Evolutionary conservation across 2,113 vertebrate species (phyloP).

Genomic region (Saguinus midas): DNA sequence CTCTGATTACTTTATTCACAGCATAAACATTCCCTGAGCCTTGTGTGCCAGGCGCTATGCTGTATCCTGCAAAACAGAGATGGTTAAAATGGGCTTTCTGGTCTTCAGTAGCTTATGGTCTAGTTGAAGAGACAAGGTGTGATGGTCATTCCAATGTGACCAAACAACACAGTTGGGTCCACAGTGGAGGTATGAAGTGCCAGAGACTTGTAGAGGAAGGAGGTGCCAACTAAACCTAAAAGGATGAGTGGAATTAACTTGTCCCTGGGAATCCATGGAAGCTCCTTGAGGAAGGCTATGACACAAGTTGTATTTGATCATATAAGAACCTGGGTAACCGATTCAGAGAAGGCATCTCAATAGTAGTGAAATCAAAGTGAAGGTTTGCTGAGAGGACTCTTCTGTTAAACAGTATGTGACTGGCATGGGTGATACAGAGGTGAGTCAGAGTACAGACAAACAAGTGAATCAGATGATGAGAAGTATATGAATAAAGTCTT

Average conservation of each 20-base stretch:
- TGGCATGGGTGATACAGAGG: background rate
- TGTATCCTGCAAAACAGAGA: background rate
- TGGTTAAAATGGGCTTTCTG: background rate
- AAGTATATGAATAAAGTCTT: background rate
- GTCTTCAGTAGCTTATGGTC: background rate
- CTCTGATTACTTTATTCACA: background rate
- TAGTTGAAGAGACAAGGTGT: background rate
- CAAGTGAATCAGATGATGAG: background rate
- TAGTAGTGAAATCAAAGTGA: background rate
- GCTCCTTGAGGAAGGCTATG: background rate
- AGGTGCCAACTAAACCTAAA: background rate
- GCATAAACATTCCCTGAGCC: background rate
- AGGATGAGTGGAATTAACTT: background rate
- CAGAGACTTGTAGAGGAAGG: background rate
- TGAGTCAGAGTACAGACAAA: background rate
- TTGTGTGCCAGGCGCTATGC: background rate
- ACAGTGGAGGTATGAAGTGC: background rate
- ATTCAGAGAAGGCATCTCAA: background rate
- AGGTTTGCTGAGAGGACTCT: background rate
- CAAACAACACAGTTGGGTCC: background rate
- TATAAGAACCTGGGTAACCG: background rate
- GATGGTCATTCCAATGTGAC: background rate
- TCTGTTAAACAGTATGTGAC: background rate
- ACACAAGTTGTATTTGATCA: background rate
- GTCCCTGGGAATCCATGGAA: background rate